phyloP scores from a whole-genome alignment of 2,113 vertebrate species.

The Xiphorhynchus elegans region DNA sequence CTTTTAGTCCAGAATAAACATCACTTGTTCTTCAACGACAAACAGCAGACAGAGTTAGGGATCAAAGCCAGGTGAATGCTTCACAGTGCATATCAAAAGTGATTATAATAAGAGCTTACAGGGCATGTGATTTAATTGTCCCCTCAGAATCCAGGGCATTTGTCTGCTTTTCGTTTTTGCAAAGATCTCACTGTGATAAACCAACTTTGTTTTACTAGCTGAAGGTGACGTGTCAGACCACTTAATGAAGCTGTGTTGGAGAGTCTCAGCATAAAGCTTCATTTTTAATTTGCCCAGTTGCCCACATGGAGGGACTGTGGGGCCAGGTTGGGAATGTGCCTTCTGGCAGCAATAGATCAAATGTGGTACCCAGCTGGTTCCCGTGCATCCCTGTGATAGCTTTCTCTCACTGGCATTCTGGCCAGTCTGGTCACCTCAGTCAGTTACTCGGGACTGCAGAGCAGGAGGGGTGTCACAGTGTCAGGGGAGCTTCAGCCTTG shows the following conservation, averaged over 20 bases:
- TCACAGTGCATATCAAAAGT: not conserved
- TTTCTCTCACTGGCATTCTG: not conserved
- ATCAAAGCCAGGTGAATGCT: conserved; percentile 18
- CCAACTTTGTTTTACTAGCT: not conserved
- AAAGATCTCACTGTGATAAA: not conserved
- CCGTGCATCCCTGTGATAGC: not conserved
- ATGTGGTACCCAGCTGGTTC: not conserved
- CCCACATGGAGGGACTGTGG: not conserved
- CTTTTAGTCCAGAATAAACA: conserved; percentile 8
- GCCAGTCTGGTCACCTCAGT: fast-evolving
- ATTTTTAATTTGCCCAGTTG: not conserved
- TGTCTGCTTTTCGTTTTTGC: not conserved
- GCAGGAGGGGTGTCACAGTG: not conserved
- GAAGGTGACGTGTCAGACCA: not conserved
- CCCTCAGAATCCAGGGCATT: not conserved
- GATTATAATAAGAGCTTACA: not conserved
- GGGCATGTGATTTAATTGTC: not conserved
- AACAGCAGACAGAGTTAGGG: conserved; percentile 3
- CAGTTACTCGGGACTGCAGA: fast-evolving
- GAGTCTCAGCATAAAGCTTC: fast-evolving
- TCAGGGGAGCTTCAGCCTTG: not conserved
- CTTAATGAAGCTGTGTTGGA: not conserved
- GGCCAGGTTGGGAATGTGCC: not conserved
- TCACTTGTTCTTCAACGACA: conserved; percentile 22
- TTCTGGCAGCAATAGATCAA: fast-evolving